Evolutionary conservation across 2,113 vertebrate species (phyloP).

Genomic region (Scatophagus argus): DNA sequence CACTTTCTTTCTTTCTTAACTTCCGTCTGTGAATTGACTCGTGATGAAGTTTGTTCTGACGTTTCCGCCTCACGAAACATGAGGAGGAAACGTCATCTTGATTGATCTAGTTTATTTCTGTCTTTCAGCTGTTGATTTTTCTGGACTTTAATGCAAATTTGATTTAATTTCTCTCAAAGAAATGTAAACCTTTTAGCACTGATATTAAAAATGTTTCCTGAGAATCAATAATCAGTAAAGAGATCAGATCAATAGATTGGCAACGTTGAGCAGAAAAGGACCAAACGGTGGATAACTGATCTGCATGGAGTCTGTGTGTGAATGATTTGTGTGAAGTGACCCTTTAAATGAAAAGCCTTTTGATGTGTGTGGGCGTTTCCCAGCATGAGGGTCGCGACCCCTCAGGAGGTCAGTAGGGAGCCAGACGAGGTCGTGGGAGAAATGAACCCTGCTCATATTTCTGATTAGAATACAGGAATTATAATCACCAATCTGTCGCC

Average conservation of each 20-base stretch:
- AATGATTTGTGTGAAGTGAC: conserved; percentile 10
- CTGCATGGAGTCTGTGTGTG: too few relatives aligned
- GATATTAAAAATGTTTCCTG: background rate
- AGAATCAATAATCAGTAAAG: background rate
- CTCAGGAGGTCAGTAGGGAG: conserved; percentile 14
- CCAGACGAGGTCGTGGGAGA: conserved; percentile 63
- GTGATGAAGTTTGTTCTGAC: too few relatives aligned
- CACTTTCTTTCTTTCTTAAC: too few relatives aligned
- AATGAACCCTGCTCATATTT: conserved; percentile 13
- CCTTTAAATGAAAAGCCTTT: conserved; percentile 33
- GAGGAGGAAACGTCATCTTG: too few relatives aligned
- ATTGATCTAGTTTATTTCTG: too few relatives aligned
- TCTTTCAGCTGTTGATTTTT: too few relatives aligned
- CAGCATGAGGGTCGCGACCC: conserved; percentile 32
- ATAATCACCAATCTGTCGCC: background rate
- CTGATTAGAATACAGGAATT: conserved; percentile 18
- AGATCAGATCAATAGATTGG: background rate
- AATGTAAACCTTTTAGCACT: background rate
- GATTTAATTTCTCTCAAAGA: too few relatives aligned
- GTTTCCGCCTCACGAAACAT: too few relatives aligned
- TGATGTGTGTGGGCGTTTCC: conserved; percentile 22
- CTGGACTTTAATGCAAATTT: too few relatives aligned
- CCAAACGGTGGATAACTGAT: background rate
- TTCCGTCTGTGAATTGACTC: too few relatives aligned
- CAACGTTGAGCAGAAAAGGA: background rate